Conservation (phyloP, 2,888 invertebrate species). For the Tortrix viridana region DNA sequence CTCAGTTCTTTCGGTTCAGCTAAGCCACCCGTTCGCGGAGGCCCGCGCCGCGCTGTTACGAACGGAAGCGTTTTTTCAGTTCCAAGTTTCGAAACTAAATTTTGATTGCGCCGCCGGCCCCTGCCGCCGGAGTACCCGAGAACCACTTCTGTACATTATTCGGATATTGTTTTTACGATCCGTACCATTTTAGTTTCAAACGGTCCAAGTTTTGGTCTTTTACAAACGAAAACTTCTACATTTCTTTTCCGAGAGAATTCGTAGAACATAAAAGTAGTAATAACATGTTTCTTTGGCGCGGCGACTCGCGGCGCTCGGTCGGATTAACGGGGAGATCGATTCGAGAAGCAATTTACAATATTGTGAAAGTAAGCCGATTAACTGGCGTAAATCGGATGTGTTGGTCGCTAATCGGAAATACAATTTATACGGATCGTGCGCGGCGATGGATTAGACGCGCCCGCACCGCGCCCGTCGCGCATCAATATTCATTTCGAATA, state of each 20-base stretch:
- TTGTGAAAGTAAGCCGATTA: slow-evolving; percentile 33
- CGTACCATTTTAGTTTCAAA: slow-evolving; percentile 1
- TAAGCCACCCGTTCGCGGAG: neutral
- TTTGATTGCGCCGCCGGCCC: neutral
- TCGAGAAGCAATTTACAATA: slow-evolving; percentile 31
- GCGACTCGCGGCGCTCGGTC: too few relatives aligned
- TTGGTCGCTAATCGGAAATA: slow-evolving; percentile 19
- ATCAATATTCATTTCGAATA: slow-evolving; percentile 33
- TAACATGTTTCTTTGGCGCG: too few relatives aligned
- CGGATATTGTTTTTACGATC: slow-evolving; percentile 3
- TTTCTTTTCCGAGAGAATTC: neutral
- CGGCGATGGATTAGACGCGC: slow-evolving; percentile 2
- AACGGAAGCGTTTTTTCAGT: neutral
- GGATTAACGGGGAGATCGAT: slow-evolving; percentile 5
- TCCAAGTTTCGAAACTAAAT: neutral
- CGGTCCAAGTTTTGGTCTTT: slow-evolving; percentile 4
- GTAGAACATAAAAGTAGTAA: too few relatives aligned
- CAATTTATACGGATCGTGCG: slow-evolving; percentile 3
- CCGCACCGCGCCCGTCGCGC: neutral
- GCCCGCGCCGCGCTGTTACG: neutral
- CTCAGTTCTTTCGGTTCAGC: neutral
- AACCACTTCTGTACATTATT: slow-evolving; percentile 6
- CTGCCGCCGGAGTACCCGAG: neutral
- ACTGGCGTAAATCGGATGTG: slow-evolving; percentile 18
- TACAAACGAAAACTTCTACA: neutral